Percentiles rank a stretch among this genome's conserved stretches.
phyloP scores from a whole-genome alignment of 2,113 vertebrate genomes.

The Sylvietta virens region DNA sequence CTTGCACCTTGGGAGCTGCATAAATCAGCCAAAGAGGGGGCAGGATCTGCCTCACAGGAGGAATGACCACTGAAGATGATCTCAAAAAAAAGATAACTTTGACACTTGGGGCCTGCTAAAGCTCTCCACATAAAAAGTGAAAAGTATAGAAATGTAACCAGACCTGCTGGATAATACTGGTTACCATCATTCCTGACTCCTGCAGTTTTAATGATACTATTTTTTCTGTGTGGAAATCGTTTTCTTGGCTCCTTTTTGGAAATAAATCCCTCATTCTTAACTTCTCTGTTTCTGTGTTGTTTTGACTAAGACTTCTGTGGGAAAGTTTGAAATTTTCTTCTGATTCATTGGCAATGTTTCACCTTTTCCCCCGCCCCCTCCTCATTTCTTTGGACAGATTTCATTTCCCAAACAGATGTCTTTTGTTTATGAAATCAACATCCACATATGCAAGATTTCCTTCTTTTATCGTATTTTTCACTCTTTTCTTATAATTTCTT shows the following conservation, averaged over 20 bases:
- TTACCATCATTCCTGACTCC: not conserved
- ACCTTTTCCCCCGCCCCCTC: not conserved
- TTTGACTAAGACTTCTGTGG: slow-evolving; percentile 41
- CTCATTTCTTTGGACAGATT: slow-evolving; percentile 1
- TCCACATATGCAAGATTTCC: not conserved
- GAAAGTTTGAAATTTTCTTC: slow-evolving; percentile 25
- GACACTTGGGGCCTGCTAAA: not conserved
- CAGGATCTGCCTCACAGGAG: not conserved
- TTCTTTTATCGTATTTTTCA: not conserved
- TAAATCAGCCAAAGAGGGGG: not conserved
- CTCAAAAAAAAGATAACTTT: not conserved
- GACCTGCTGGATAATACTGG: not conserved
- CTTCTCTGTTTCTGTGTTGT: slow-evolving; percentile 10
- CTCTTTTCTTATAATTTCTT: not conserved
- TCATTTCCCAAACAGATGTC: slow-evolving; percentile 28
- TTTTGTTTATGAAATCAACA: not conserved
- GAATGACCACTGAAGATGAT: not conserved
- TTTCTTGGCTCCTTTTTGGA: slow-evolving; percentile 16
- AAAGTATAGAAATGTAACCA: not conserved
- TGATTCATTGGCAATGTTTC: slow-evolving; percentile 27
- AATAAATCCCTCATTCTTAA: slow-evolving; percentile 40
- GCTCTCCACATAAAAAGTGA: not conserved
- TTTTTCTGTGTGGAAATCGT: slow-evolving; percentile 19
- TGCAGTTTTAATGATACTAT: not conserved
- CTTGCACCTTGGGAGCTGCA: not conserved